Evolutionary conservation across 2,113 vertebrate genomes (phyloP).

Genomic region (Ophthalmotilapia sp.): DNA sequence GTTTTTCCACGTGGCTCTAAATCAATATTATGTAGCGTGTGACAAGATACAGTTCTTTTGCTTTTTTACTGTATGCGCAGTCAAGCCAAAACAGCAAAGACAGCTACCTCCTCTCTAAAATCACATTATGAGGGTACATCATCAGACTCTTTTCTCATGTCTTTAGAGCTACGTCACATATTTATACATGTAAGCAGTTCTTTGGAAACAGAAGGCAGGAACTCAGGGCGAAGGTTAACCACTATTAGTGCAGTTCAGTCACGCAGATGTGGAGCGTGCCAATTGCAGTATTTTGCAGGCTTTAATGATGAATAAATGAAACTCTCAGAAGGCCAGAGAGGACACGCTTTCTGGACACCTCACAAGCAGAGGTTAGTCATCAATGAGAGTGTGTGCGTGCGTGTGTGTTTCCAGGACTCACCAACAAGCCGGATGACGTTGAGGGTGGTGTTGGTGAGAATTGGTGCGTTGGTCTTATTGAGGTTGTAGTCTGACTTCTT

Average conservation of each 20-base stretch:
- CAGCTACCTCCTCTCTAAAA: neutral
- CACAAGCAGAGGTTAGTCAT: neutral
- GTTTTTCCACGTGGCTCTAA: neutral
- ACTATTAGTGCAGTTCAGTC: constrained; percentile 22
- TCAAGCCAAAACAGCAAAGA: neutral
- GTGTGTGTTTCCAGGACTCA: constrained; percentile 66
- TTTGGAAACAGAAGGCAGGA: constrained; percentile 23
- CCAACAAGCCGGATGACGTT: constrained; percentile 96
- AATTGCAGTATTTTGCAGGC: constrained; percentile 1
- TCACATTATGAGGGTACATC: neutral
- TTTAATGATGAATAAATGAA: constrained; percentile 46
- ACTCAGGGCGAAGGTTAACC: constrained; percentile 35
- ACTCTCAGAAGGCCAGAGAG: neutral
- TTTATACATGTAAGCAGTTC: neutral
- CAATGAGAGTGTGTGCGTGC: neutral
- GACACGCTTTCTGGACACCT: neutral
- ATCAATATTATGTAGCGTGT: neutral
- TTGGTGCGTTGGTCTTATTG: constrained; percentile 88
- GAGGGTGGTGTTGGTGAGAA: constrained; percentile 96
- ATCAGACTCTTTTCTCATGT: neutral
- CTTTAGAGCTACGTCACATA: neutral
- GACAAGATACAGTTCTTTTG: neutral
- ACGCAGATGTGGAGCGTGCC: constrained; percentile 8
- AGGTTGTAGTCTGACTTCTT: constrained; percentile 95
- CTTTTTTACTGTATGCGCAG: neutral